phyloP scores from a whole-genome alignment of 2,888 invertebrate species.

The Netelia inedita region DNA sequence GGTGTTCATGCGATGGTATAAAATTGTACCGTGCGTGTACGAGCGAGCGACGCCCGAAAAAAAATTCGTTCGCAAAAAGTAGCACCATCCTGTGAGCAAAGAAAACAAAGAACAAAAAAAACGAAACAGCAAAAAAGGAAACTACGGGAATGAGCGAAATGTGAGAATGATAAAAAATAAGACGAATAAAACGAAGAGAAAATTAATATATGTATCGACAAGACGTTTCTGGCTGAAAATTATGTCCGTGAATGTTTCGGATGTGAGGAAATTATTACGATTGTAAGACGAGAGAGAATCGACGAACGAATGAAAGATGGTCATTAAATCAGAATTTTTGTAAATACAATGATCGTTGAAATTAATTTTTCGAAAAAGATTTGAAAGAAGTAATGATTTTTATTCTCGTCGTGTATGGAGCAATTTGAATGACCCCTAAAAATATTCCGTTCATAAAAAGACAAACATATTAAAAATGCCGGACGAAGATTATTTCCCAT shows the following conservation, averaged over 20 bases:
- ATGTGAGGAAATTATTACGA: constrained; percentile 26
- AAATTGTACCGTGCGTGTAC: constrained; percentile 55
- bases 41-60: constrained; percentile 53
- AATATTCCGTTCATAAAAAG: constrained; percentile 8
- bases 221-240: constrained; percentile 51
- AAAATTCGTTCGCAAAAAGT: constrained; percentile 42
- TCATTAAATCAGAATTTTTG: constrained; percentile 29
- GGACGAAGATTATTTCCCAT: constrained; percentile 16
- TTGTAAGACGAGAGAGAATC: constrained; percentile 8
- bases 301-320: neutral
- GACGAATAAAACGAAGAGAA: constrained; percentile 68
- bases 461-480: constrained; percentile 32
- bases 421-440: constrained; percentile 35
- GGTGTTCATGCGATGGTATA: constrained; percentile 62
- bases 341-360: constrained; percentile 50
- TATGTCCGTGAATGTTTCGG: constrained; percentile 28
- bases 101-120: constrained; percentile 27
- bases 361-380: neutral
- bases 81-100: constrained; percentile 61
- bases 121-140: constrained; percentile 22
- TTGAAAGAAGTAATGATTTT: constrained; percentile 9
- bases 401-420: constrained; percentile 26
- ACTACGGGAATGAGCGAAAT: constrained; percentile 32
- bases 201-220: constrained; percentile 63
- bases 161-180: constrained; percentile 32